phyloP scores from a whole-genome alignment of 2,888 invertebrate species.

The Metalampra italica region DNA sequence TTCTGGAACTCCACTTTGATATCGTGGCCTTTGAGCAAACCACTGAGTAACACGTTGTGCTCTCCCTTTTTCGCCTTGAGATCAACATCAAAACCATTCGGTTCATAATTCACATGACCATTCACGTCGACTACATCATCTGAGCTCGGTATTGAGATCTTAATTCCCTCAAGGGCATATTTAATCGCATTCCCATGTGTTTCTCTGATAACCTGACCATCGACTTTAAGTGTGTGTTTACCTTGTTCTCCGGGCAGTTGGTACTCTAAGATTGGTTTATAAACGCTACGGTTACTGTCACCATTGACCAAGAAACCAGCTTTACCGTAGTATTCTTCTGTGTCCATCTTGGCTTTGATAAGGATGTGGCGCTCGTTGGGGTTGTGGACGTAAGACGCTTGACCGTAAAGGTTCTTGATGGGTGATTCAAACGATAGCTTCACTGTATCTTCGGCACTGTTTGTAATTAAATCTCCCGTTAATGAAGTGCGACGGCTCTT shows the following conservation, averaged over 20 bases:
- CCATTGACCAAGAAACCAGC: constrained; percentile 81
- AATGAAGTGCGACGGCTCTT: constrained; percentile 80
- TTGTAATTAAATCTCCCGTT: constrained; percentile 69
- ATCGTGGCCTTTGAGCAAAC: constrained; percentile 56
- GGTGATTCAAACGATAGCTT: constrained; percentile 81
- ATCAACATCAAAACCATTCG: constrained; percentile 61
- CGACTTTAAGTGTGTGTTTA: constrained; percentile 68
- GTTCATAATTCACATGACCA: constrained; percentile 67
- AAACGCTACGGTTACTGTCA: constrained; percentile 70
- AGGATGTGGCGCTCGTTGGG: constrained; percentile 79
- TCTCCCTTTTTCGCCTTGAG: constrained; percentile 68
- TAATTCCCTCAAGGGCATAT: constrained; percentile 79
- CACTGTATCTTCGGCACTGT: constrained; percentile 74
- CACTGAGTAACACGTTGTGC: constrained; percentile 68
- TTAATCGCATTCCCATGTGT: constrained; percentile 58
- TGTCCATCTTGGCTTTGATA: constrained; percentile 77
- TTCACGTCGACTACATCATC: constrained; percentile 63
- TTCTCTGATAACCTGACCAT: constrained; percentile 66
- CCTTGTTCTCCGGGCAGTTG: constrained; percentile 74
- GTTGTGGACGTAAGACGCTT: constrained; percentile 77
- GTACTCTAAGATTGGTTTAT: constrained; percentile 84
- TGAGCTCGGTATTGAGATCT: constrained; percentile 51
- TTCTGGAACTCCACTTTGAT: constrained; percentile 76
- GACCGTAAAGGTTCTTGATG: constrained; percentile 77
- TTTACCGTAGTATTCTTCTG: constrained; percentile 79